Percentiles rank a stretch among this genome's conserved stretches.
Evolutionary conservation across 2,797 vertebrate genomes (phyloP).

Genomic region (Falco berigora): DNA sequence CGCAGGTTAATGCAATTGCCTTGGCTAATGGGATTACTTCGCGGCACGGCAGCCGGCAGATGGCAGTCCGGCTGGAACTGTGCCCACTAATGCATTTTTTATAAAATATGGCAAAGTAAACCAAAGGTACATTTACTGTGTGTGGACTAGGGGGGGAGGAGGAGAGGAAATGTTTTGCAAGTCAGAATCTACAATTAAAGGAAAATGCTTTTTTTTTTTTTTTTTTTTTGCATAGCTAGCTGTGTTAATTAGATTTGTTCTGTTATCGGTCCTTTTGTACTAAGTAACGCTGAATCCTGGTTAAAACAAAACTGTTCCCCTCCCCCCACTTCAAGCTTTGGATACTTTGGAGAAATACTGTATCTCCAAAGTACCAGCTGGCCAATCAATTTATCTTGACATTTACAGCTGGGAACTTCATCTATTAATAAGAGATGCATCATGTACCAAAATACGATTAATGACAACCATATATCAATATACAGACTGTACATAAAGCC

Average conservation of each 20-base stretch:
- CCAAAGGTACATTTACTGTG: background rate
- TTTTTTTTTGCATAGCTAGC: background rate
- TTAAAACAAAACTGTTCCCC: background rate
- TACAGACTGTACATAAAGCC: background rate
- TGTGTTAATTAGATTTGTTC: background rate
- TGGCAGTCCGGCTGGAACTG: constrained; percentile 4
- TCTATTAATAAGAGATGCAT: constrained; percentile 50
- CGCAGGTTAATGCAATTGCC: background rate
- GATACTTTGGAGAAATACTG: constrained; percentile 25
- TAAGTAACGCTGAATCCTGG: background rate
- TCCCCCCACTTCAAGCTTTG: background rate
- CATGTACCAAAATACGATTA: constrained; percentile 25
- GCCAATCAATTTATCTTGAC: constrained; percentile 61
- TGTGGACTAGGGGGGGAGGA: background rate
- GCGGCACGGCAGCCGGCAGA: constrained; percentile 19
- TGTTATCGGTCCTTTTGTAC: background rate
- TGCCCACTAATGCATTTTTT: background rate
- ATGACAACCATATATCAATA: constrained; percentile 9
- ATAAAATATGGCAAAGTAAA: background rate
- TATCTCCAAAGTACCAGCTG: constrained; percentile 48
- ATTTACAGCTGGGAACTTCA: constrained; percentile 55
- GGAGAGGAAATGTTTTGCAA: background rate
- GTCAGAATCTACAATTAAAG: background rate
- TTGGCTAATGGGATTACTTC: background rate
- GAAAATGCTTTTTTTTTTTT: background rate